These are phyloP conservation scores for Scaptomyza montana DNA, from an alignment of 1,140 invertebrate genomes.

Conservation along the genomic window DNA sequence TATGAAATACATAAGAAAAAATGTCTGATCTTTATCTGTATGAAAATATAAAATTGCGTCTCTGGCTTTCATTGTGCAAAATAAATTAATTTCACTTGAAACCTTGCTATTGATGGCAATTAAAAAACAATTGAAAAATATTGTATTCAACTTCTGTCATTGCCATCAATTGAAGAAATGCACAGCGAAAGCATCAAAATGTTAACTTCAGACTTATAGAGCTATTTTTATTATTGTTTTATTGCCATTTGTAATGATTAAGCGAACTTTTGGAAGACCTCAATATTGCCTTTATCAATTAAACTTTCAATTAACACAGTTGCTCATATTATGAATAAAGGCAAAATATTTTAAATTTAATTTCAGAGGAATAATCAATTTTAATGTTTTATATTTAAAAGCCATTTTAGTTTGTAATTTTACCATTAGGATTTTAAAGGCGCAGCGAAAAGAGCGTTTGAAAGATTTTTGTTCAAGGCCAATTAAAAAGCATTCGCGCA, in stretches of 20 bases:
- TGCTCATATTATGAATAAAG: constrained; percentile 48
- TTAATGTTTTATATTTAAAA: too few relatives aligned
- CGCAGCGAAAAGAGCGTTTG: constrained; percentile 2
- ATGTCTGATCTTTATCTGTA: constrained; percentile 28
- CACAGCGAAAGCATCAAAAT: constrained; percentile 41
- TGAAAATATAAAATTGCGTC: constrained; percentile 49
- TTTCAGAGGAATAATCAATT: too few relatives aligned
- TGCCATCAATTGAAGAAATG: constrained; percentile 68
- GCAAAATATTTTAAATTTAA: not conserved
- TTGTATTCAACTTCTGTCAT: constrained; percentile 60
- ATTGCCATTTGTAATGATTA: constrained; percentile 33
- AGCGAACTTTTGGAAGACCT: constrained; percentile 39
- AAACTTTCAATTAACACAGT: constrained; percentile 47
- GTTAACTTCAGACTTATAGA: constrained; percentile 18
- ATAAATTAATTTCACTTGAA: constrained; percentile 80
- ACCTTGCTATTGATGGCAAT: constrained; percentile 79
- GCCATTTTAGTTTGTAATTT: too few relatives aligned
- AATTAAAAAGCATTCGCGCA: too few relatives aligned
- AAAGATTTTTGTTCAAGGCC: constrained; percentile 4
- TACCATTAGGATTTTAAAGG: too few relatives aligned
- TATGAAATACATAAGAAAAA: constrained; percentile 10
- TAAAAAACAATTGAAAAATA: constrained; percentile 78
- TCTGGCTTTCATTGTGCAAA: constrained; percentile 74
- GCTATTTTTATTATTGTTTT: constrained; percentile 5
- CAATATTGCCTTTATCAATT: constrained; percentile 64